Base-by-base conservation (phyloP, 2,888 invertebrate species). In the Cheilosia impressa region DNA sequence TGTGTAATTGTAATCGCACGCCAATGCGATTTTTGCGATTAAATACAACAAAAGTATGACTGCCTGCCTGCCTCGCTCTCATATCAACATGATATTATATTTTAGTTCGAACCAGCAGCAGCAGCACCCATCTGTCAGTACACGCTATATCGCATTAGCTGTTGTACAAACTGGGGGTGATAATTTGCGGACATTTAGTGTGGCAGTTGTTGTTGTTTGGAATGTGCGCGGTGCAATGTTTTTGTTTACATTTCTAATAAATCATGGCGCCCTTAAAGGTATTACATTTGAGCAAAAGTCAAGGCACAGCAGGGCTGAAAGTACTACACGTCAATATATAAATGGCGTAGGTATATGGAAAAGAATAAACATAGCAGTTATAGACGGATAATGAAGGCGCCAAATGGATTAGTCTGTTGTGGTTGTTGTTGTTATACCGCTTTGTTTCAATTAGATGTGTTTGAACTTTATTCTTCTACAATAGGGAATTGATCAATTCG, bases 201-300 rank as follows among this genome's bases (percentile, higher is more conserved):
- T 62, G 34, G 45, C 7, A 34, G 22, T 34, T 13, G 69, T 71
- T 57, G 69, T 63, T 57, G 69, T 63, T 63, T 57, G 38, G 27
- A 57, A 34, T 45, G 60, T 19, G 41, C 27, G 60, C 47, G 55
- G 47, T 71, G 69, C 57, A 71, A 50, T 65, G 71, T 63, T 57
- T 71, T 79, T 71, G 65, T 79, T 72, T 71, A 79, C 65, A 57
- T 79, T 71, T 78, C 43, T 41, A 78, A 78, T 78, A 78, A 78
- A 71, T 65, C 71, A 58, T 72, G 62, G 31, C 52, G 65, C 71
- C 62, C 34, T 72, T 60, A 68, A 17, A 68, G 58, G 31, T 58
- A 66, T 31, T 62, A 38, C 17, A 34, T 55, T 73, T 73, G 50
- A 57, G 15, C 58, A 65, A 65, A 65, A 57, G 76, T 52, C 66